A percentile compares a stretch with the other conserved stretches of the same genome.
These are phyloP conservation scores for Delichon dasypus DNA, from an alignment of 2,797 vertebrate species.

Conservation along the genomic window DNA sequence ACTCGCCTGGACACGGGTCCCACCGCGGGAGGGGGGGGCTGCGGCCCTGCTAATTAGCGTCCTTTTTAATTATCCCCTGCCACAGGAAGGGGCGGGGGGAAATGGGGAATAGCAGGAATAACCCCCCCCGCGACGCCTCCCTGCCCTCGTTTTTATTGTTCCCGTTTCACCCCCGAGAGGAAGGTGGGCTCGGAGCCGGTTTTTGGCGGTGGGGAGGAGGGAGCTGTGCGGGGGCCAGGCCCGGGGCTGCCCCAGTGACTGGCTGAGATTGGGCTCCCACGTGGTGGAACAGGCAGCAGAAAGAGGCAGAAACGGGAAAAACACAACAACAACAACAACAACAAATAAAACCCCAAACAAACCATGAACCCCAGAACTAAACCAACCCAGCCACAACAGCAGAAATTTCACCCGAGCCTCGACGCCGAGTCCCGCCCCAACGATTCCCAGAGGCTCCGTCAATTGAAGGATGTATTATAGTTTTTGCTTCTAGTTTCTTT, in stretches of 20 bases:
- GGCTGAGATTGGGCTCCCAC: neutral
- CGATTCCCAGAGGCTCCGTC: slow-evolving; percentile 25
- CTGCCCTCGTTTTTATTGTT: neutral
- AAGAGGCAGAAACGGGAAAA: slow-evolving; percentile 5
- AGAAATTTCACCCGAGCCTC: neutral
- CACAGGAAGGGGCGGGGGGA: neutral
- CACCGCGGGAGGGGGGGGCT: neutral
- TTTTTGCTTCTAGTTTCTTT: slow-evolving; percentile 84
- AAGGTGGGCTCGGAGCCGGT: neutral
- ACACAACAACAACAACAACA: neutral
- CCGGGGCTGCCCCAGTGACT: neutral
- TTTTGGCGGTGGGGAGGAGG: neutral
- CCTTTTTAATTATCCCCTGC: slow-evolving; percentile 22
- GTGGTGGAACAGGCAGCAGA: neutral
- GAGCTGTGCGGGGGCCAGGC: too few species aligned
- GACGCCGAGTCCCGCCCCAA: neutral
- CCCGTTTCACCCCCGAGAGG: neutral
- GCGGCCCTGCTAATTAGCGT: neutral
- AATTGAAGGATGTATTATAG: slow-evolving; percentile 78
- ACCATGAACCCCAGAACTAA: neutral
- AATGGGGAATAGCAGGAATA: slow-evolving; percentile 1
- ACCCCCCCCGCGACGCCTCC: neutral
- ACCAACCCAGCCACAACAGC: neutral
- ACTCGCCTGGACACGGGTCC: slow-evolving; percentile 37
- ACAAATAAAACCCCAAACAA: neutral